Conservation (phyloP, 1,140 invertebrate species). For the Cotesia vestalis region DNA sequence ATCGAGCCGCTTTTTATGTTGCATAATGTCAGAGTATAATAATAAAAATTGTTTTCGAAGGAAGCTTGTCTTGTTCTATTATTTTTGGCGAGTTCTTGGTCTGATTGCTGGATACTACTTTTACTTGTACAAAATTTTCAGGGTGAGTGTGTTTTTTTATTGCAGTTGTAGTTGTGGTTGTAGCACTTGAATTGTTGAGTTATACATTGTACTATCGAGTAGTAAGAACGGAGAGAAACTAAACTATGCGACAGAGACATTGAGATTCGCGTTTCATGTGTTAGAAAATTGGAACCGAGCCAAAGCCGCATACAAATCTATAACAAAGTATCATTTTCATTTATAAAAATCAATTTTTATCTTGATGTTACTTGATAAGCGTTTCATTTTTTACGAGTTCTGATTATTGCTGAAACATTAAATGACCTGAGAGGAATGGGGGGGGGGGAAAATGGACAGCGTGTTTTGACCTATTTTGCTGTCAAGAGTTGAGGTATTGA, state of each 20-base stretch:
- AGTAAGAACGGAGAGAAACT: not conserved
- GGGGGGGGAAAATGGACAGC: no score
- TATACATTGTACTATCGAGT: not conserved
- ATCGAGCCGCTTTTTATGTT: no score
- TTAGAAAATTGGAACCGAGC: slow-evolving; percentile 23
- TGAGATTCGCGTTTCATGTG: slow-evolving; percentile 4
- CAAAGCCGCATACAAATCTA: slow-evolving; percentile 39
- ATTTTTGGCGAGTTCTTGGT: slow-evolving; percentile 1
- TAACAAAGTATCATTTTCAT: slow-evolving; percentile 11
- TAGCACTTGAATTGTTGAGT: no score
- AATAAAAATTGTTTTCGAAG: not conserved
- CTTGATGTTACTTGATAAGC: no score
- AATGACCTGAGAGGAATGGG: no score
- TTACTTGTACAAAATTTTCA: not conserved
- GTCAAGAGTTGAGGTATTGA: no score
- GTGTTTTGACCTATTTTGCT: no score
- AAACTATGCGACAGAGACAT: slow-evolving; percentile 20
- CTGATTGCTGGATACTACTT: slow-evolving; percentile 16
- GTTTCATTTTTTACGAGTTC: no score
- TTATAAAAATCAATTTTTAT: slow-evolving; percentile 9
- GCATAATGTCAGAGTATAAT: not conserved
- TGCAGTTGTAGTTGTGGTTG: not conserved
- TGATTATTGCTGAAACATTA: no score
- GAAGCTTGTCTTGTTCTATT: not conserved
- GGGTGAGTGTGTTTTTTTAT: no score